Evolutionary conservation across 2,113 vertebrate genomes (phyloP).

Genomic region (Spheniscus mendiculus): DNA sequence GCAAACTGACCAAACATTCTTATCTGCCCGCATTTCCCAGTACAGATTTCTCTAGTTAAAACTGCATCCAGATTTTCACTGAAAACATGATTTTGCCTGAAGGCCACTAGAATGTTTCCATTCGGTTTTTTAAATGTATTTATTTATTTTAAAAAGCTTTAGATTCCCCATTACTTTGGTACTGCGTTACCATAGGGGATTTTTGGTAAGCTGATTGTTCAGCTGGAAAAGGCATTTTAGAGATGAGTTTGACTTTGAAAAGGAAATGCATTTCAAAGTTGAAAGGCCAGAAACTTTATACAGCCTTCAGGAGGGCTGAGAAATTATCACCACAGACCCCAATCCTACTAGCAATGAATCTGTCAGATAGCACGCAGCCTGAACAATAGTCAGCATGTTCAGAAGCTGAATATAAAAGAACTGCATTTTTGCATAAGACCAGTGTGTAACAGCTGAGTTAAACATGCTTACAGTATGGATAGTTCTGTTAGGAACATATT

Average conservation of each 20-base stretch:
- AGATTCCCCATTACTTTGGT: background rate
- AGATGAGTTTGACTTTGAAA: background rate
- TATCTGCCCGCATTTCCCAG: background rate
- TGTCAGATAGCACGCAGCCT: background rate
- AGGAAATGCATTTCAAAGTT: background rate
- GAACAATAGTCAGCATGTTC: background rate
- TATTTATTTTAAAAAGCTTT: background rate
- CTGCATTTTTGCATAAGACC: background rate
- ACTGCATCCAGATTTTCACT: background rate
- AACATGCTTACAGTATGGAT: background rate
- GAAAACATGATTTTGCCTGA: background rate
- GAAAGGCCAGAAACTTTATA: background rate
- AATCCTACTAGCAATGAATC: background rate
- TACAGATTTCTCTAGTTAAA: background rate
- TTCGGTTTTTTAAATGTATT: background rate
- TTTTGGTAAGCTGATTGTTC: background rate
- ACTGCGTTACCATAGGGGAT: background rate
- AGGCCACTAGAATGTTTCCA: background rate
- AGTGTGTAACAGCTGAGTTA: background rate
- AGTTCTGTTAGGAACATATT: slow-evolving; percentile 20
- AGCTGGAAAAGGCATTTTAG: background rate
- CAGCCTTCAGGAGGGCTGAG: background rate
- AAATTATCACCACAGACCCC: background rate
- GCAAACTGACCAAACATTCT: background rate
- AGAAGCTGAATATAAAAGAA: background rate